Evolutionary conservation across 2,113 vertebrate genomes (phyloP).

Genomic region (zebrafish (Danio rerio)): GRCz12tu NC_133177.1:32932501-32933000

Average conservation of each 20-base stretch:
- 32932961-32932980: conserved; percentile 71
- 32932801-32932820: neutral
- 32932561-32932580: conserved; percentile 55
- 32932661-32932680: too few species aligned
- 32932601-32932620: neutral
- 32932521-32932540: conserved; percentile 69
- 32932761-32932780: neutral
- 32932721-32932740: neutral
- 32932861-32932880: conserved; percentile 75
- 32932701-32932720: neutral
- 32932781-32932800: neutral
- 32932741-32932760: neutral
- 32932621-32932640: neutral
- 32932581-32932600: neutral
- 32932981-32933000: conserved; percentile 74
- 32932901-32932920: conserved; percentile 64
- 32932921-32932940: conserved; percentile 53
- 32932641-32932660: neutral
- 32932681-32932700: too few species aligned
- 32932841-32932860: neutral
- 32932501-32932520: conserved; percentile 65
- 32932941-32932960: conserved; percentile 63
- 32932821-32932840: neutral
- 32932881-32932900: conserved; percentile 76
- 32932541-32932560: conserved; percentile 41